These are phyloP conservation scores for Bugulina stolonifera DNA, from an alignment of 2,888 invertebrate species.

Conservation along the genomic window DNA sequence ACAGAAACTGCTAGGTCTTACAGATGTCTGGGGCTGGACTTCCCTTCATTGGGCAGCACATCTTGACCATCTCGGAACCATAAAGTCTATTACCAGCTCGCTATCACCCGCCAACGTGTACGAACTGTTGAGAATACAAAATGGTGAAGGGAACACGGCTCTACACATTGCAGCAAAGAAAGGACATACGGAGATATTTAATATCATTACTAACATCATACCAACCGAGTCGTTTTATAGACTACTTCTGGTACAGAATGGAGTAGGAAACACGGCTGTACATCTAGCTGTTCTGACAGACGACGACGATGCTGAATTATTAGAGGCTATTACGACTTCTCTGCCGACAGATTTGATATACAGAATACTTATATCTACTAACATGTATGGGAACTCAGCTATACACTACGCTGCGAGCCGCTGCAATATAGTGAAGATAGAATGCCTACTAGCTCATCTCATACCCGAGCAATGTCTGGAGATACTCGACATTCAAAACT, in stretches of 20 bases:
- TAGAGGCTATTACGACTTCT: not conserved
- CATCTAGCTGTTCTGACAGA: not conserved
- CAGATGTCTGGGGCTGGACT: not conserved
- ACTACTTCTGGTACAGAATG: not conserved
- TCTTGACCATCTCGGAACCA: not conserved
- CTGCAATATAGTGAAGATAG: not conserved
- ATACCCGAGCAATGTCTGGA: not conserved
- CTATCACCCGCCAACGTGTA: not conserved
- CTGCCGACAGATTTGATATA: not conserved
- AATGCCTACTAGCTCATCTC: not conserved
- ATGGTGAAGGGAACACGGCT: not conserved
- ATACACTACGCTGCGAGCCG: not conserved
- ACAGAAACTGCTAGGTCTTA: not conserved
- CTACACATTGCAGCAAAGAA: not conserved
- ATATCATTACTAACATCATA: not conserved
- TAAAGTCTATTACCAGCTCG: not conserved
- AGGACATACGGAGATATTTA: not conserved
- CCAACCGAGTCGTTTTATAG: not conserved
- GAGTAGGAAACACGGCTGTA: not conserved
- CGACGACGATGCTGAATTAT: not conserved
- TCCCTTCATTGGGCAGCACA: not conserved
- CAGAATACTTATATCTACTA: not conserved
- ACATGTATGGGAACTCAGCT: not conserved
- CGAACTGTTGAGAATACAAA: not conserved
- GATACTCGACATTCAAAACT: not conserved